Evolutionary conservation across 2,113 vertebrate species (phyloP).

Genomic region (Mohoua ochrocephala): DNA sequence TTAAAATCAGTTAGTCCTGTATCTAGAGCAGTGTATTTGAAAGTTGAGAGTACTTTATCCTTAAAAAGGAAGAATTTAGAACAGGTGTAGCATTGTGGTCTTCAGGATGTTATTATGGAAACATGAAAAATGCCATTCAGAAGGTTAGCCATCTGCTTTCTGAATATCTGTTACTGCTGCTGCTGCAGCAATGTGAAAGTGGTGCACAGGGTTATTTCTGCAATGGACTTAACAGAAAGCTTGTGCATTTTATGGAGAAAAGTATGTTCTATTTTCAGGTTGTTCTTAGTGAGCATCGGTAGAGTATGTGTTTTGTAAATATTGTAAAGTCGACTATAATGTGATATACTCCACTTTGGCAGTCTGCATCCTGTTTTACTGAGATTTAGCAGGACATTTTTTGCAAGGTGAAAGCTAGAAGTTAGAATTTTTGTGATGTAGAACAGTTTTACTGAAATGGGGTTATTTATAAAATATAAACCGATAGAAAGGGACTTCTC

Average conservation of each 20-base stretch:
- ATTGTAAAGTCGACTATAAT: background rate
- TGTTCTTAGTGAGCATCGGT: background rate
- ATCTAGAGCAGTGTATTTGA: background rate
- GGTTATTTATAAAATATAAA: background rate
- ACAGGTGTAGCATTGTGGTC: slow-evolving; percentile 32
- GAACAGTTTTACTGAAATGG: background rate
- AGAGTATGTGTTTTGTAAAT: background rate
- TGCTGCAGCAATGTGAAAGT: background rate
- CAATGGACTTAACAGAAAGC: background rate
- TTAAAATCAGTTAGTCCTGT: background rate
- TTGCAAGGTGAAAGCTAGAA: background rate
- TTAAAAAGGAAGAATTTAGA: background rate
- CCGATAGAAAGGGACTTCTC: background rate
- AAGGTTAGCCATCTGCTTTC: slow-evolving; percentile 64
- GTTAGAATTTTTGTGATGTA: background rate
- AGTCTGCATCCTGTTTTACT: background rate
- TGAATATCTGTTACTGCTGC: background rate
- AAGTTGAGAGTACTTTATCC: background rate
- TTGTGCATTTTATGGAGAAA: background rate
- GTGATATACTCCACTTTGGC: background rate
- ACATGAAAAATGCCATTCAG: slow-evolving; percentile 59
- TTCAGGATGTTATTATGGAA: slow-evolving; percentile 45
- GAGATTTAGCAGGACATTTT: background rate
- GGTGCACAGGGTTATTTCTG: background rate
- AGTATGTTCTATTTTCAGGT: background rate